These are phyloP conservation scores for Osedax fenrisi DNA, from an alignment of 2,888 invertebrate genomes.

Conservation along the genomic window DNA sequence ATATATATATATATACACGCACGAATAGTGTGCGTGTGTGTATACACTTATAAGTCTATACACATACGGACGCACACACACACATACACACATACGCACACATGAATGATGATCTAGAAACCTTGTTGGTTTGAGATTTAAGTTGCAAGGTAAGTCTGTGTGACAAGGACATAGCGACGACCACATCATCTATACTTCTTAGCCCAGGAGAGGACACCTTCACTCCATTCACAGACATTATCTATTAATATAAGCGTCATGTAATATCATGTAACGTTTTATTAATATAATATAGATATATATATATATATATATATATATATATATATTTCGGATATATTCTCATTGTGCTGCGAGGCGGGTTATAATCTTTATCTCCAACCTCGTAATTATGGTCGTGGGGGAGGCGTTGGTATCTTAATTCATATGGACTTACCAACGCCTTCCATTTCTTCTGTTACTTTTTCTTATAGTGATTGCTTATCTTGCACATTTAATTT, in stretches of 20 bases:
- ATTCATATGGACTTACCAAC: too few relatives aligned
- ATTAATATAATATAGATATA: too few relatives aligned
- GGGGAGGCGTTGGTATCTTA: too few relatives aligned
- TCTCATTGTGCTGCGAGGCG: too few relatives aligned
- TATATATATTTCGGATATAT: too few relatives aligned
- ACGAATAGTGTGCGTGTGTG: background rate
- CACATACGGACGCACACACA: background rate
- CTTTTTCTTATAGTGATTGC: too few relatives aligned
- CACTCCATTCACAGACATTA: background rate
- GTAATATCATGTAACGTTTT: too few relatives aligned
- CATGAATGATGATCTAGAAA: background rate
- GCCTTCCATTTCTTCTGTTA: too few relatives aligned
- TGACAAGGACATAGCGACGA: background rate
- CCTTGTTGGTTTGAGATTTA: background rate
- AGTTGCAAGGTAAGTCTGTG: background rate
- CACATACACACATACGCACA: background rate
- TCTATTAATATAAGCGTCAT: background rate
- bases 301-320: too few relatives aligned
- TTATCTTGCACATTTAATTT: too few relatives aligned
- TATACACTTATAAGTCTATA: background rate
- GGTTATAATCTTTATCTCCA: too few relatives aligned
- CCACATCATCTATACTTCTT: background rate
- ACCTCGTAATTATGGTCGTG: too few relatives aligned
- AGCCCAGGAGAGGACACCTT: background rate
- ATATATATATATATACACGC: background rate